phyloP scores from a whole-genome alignment of 2,113 vertebrate species.

The Mellivora capensis region DNA sequence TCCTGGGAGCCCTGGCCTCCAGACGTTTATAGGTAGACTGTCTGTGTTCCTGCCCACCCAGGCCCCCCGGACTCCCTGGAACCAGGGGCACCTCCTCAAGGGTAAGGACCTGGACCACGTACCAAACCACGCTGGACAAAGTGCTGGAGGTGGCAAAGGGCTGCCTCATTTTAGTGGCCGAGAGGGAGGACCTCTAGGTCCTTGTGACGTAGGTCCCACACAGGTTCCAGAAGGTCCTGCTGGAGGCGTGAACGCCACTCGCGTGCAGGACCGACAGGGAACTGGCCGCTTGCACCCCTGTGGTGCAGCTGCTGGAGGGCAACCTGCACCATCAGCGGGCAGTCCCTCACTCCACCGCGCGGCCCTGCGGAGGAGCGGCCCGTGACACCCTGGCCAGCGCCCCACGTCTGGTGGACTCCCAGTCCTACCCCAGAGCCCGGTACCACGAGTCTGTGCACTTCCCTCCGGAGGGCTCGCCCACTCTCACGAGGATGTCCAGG shows the following conservation, averaged over 20 bases:
- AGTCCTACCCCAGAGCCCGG: conserved; percentile 40
- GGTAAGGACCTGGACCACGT: conserved; percentile 86
- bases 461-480: conserved; percentile 47
- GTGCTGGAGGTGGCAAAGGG: conserved; percentile 86
- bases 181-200: conserved; percentile 87
- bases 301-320: conserved; percentile 82
- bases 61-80: conserved; percentile 90
- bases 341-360: conserved; percentile 73
- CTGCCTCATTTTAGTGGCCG: conserved; percentile 86
- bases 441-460: conserved; percentile 63
- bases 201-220: conserved; percentile 82
- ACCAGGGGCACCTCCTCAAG: conserved; percentile 81
- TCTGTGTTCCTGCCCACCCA: conserved; percentile 89
- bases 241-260: conserved; percentile 38
- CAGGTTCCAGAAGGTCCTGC: conserved; percentile 89
- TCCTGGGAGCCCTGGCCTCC: conserved; percentile 87
- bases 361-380: conserved; percentile 55
- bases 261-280: conserved; percentile 83
- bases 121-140: conserved; percentile 86
- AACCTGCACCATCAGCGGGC: conserved; percentile 78
- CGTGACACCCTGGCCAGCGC: conserved; percentile 76
- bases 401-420: conserved; percentile 68
- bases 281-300: conserved; percentile 87
- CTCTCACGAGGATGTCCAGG: conserved; percentile 83
- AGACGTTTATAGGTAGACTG: conserved; percentile 83